These are phyloP conservation scores for human DNA, from an alignment of 2,113 vertebrate species.

Conservation along the genomic window DNA sequence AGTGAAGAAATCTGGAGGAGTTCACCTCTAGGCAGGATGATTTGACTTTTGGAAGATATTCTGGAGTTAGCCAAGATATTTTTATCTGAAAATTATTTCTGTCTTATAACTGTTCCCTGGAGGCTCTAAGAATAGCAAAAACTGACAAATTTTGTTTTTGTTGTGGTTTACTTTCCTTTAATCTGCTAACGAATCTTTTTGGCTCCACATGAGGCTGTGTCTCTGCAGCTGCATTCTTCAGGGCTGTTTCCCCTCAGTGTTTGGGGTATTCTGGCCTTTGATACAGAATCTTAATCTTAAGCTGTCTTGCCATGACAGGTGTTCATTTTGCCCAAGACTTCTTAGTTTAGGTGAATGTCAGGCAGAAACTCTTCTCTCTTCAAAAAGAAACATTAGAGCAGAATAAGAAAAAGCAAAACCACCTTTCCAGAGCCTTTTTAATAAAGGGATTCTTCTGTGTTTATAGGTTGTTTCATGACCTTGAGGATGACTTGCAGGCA, in stretches of 20 bases:
- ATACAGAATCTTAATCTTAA: neutral
- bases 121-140: slow-evolving; percentile 38
- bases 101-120: neutral
- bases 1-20: neutral
- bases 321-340: neutral
- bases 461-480: neutral
- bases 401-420: neutral
- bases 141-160: neutral
- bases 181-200: neutral
- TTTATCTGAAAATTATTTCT: slow-evolving; percentile 38
- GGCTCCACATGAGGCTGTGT: neutral
- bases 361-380: neutral
- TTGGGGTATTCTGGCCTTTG: neutral
- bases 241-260: neutral
- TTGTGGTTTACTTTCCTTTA: neutral
- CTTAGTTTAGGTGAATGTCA: neutral
- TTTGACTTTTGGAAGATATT: neutral
- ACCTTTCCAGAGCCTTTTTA: neutral
- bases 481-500: neutral
- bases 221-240: neutral
- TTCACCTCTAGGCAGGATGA: neutral
- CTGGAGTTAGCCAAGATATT: neutral
- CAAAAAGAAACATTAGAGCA: neutral
- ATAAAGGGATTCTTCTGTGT: neutral
- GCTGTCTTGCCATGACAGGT: neutral